phyloP scores from a whole-genome alignment of 2,797 vertebrate species.

The Enteromius fasciolatus region DNA sequence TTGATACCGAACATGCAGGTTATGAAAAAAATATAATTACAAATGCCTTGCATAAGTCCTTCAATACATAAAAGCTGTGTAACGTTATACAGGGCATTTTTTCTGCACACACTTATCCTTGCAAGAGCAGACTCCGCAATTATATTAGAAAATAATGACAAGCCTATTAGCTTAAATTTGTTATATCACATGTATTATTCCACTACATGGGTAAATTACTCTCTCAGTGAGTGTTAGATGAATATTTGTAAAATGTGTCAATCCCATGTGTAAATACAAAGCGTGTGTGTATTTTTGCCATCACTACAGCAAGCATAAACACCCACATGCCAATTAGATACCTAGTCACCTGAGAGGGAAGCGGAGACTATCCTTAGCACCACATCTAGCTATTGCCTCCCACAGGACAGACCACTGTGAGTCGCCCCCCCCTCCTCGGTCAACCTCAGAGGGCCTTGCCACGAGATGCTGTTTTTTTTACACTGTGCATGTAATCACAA shows the following conservation, averaged over 20 bases:
- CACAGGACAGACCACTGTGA: slow-evolving; percentile 35
- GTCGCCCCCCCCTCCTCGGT: slow-evolving; percentile 45
- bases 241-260: slow-evolving; percentile 22
- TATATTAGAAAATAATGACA: neutral
- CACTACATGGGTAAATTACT: neutral
- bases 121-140: too few species aligned
- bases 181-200: slow-evolving; percentile 4
- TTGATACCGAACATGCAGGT: neutral
- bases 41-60: neutral
- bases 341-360: slow-evolving; percentile 46
- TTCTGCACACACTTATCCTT: too few species aligned
- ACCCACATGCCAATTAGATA: slow-evolving; percentile 49
- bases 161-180: neutral
- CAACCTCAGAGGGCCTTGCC: slow-evolving; percentile 56
- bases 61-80: neutral
- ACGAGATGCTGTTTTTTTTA: slow-evolving; percentile 47
- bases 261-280: slow-evolving; percentile 18
- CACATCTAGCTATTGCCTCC: slow-evolving; percentile 37
- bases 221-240: slow-evolving; percentile 5
- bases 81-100: too few species aligned
- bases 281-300: slow-evolving; percentile 27
- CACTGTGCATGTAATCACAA: slow-evolving; percentile 17
- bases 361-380: slow-evolving; percentile 48
- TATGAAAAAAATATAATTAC: neutral
- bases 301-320: slow-evolving; percentile 37